Base-by-base conservation (phyloP, 2,888 invertebrate species). In the Tiliacea citrago region DNA sequence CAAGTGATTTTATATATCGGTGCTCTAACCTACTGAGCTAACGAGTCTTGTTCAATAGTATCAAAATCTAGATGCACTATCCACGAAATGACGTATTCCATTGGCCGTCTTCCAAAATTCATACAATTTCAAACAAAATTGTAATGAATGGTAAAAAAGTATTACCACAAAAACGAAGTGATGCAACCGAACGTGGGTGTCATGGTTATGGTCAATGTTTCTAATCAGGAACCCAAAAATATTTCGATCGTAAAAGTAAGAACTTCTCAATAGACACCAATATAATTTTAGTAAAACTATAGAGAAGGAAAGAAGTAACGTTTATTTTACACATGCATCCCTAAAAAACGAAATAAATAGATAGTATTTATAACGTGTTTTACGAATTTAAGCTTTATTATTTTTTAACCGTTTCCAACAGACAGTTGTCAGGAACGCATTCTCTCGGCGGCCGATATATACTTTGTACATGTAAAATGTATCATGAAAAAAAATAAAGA, bases 1-100 rank as follows among this genome's bases (percentile, higher is more conserved):
- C 76, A 76, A 76, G 76, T 42, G 35, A 51, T 39, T 62, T 61
- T 75, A 53, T 73, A 76, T 73, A 76, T 76, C 75, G 75, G 67
- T 61, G 73, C 75, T 75, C 73, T 75, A 39, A 73, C 75, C 75
- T 73, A 75, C 63, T 63, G 63, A 63, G 63, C 63, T 63, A 63
- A 63, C 63, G 63, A 63, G 63, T 29, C 63, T 47, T 63, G 63
- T 47, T 18, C 24, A 47, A 0, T 1, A 18, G 0, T 29, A 21
- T 5, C 18, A 0, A 21, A 63, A 63, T 47, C 4, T 0, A 18
- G 21, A 29, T 47, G 21, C 47, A 47, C 29, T 63, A 29, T 47
- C 47, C 47, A 29, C 12, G 0, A 21, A 29, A 2, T 47, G 18
- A 63, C 63, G 65, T 35, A 21, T 13, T 49, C 65, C 0, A 13